Conservation (phyloP, 2,888 invertebrate species). For the Synergus japonicus region DNA sequence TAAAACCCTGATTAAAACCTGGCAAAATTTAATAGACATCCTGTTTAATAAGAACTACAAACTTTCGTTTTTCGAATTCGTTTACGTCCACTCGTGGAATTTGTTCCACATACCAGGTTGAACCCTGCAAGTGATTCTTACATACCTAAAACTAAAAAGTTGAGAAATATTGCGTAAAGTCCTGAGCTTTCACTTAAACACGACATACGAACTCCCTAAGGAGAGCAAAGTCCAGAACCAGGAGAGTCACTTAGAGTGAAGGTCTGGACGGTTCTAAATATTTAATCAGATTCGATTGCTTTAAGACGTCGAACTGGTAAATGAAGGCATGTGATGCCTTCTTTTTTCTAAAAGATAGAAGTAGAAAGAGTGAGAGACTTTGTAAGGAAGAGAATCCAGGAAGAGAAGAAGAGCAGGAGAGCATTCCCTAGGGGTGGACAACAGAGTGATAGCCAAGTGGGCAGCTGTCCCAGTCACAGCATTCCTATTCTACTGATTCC, state of each 20-base stretch:
- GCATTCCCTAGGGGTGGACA: slow-evolving; percentile 70
- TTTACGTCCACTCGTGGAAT: no score
- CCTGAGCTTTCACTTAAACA: slow-evolving; percentile 57
- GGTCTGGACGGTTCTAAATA: slow-evolving; percentile 72
- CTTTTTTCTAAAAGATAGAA: slow-evolving; percentile 50
- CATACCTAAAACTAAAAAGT: neutral
- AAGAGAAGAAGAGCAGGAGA: slow-evolving; percentile 51
- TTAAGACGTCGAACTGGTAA: slow-evolving; percentile 67
- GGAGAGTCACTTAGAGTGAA: slow-evolving; percentile 65
- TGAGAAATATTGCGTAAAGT: neutral
- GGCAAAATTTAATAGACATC: no score
- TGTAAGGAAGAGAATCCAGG: slow-evolving; percentile 50
- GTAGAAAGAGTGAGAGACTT: slow-evolving; percentile 46
- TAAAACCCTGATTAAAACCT: no score
- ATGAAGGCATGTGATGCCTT: slow-evolving; percentile 54
- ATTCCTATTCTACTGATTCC: slow-evolving; percentile 40
- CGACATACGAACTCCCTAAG: slow-evolving; percentile 65
- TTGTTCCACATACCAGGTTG: neutral
- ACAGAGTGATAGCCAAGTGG: slow-evolving; percentile 67
- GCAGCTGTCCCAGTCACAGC: slow-evolving; percentile 71
- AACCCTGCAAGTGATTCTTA: neutral
- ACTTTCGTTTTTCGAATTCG: no score
- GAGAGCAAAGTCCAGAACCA: slow-evolving; percentile 56
- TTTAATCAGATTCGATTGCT: slow-evolving; percentile 76
- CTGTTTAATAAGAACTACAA: no score